phyloP scores from a whole-genome alignment of 1,140 invertebrate species.

The Bombus soroeensis region DNA sequence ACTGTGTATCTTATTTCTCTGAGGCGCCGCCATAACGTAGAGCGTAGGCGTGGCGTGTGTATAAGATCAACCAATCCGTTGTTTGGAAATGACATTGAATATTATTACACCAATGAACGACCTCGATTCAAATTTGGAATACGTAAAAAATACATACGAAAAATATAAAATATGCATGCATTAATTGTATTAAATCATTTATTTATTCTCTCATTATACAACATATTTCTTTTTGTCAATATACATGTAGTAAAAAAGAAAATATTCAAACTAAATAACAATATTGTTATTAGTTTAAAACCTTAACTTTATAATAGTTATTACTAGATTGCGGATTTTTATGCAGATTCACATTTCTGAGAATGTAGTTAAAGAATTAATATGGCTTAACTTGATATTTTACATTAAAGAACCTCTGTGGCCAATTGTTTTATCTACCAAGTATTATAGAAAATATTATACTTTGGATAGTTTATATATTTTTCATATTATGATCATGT shows the following conservation, averaged over 20 bases:
- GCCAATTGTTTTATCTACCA: too few species aligned
- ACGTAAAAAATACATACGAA: neutral
- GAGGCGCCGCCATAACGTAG: conserved; percentile 58
- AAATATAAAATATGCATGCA: neutral
- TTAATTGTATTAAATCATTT: conserved; percentile 12
- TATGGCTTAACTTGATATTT: too few species aligned
- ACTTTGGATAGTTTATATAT: too few species aligned
- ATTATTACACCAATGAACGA: conserved; percentile 13
- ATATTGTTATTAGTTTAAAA: neutral
- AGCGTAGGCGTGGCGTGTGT: conserved; percentile 63
- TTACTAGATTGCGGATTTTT: neutral
- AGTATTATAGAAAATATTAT: too few species aligned
- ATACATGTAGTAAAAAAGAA: neutral
- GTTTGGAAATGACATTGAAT: conserved; percentile 26
- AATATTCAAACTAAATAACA: neutral
- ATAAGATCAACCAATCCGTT: conserved; percentile 51
- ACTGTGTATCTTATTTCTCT: conserved; percentile 55
- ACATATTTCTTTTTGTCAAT: neutral
- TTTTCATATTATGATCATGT: too few species aligned
- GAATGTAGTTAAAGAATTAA: too few species aligned
- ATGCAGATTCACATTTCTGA: too few species aligned
- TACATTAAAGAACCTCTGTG: too few species aligned
- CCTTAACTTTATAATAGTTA: conserved; percentile 1
- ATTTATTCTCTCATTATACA: conserved; percentile 14
- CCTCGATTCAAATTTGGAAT: conserved; percentile 23